A percentile compares a stretch with the other conserved stretches of the same genome.
These are phyloP conservation scores for Cotesia vestalis DNA, from an alignment of 1,140 invertebrate species.

Conservation along the genomic window DNA sequence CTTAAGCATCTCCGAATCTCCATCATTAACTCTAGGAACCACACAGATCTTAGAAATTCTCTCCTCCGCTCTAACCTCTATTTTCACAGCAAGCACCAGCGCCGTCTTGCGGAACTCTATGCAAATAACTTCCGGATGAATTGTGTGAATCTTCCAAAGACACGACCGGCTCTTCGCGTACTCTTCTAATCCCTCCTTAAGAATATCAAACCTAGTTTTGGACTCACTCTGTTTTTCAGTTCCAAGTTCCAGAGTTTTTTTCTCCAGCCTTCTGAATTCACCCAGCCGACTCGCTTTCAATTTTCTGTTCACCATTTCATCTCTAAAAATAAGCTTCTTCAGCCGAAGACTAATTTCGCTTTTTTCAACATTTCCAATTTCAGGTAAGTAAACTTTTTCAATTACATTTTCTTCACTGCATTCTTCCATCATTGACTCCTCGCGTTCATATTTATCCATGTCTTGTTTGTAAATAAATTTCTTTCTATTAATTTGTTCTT, in stretches of 20 bases:
- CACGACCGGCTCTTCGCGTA: not conserved
- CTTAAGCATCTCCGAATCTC: not conserved
- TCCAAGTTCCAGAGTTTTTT: not conserved
- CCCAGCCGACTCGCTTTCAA: not conserved
- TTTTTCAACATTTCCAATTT: no score
- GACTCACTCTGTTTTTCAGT: not conserved
- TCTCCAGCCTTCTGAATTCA: not conserved
- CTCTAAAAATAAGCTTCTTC: not conserved
- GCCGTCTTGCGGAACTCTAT: constrained; percentile 12
- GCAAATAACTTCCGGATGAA: not conserved
- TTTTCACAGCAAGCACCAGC: constrained; percentile 1
- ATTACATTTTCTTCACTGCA: no score
- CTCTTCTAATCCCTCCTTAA: not conserved
- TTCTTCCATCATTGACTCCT: no score
- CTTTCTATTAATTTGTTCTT: no score
- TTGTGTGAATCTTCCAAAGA: not conserved
- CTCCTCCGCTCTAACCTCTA: not conserved
- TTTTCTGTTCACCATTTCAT: not conserved
- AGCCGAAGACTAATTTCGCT: not conserved
- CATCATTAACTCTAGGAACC: not conserved
- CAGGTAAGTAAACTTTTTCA: no score
- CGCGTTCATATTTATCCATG: no score
- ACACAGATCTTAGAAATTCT: not conserved
- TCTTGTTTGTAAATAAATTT: no score
- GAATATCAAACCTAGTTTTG: not conserved